Conservation (phyloP, 2,797 vertebrate genomes). For the Lerista edwardsae region DNA sequence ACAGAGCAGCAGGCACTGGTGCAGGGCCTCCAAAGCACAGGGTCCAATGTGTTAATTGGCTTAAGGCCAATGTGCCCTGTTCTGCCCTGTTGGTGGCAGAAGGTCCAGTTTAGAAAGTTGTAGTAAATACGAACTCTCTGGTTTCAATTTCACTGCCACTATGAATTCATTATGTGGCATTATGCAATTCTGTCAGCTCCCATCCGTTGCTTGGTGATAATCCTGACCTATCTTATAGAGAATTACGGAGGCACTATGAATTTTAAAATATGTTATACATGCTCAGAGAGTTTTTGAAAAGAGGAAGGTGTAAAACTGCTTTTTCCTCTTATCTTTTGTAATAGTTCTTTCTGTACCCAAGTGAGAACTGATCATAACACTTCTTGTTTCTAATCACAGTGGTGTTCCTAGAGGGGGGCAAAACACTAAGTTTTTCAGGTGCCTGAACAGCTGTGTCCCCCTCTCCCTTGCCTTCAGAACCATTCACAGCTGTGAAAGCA, state of each 20-base stretch:
- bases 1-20: too few species aligned
- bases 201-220: not conserved
- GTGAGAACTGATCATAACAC: not conserved
- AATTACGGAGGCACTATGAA: not conserved
- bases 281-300: not conserved
- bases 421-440: too few species aligned
- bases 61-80: too few species aligned
- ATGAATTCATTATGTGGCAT: not conserved
- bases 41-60: too few species aligned
- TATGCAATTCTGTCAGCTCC: not conserved
- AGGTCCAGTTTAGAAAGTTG: too few species aligned
- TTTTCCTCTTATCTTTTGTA: not conserved
- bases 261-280: not conserved
- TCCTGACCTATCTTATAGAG: not conserved
- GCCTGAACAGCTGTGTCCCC: too few species aligned
- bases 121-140: too few species aligned
- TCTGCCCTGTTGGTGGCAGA: not conserved
- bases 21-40: too few species aligned
- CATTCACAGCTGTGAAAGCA: too few species aligned
- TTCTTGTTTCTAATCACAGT: not conserved
- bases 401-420: too few species aligned
- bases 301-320: not conserved
- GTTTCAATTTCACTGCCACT: not conserved
- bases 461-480: too few species aligned
- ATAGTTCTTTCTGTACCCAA: not conserved